These are phyloP conservation scores for Propsilocerus akamusi DNA, from an alignment of 1,140 invertebrate genomes.

Conservation along the genomic window DNA sequence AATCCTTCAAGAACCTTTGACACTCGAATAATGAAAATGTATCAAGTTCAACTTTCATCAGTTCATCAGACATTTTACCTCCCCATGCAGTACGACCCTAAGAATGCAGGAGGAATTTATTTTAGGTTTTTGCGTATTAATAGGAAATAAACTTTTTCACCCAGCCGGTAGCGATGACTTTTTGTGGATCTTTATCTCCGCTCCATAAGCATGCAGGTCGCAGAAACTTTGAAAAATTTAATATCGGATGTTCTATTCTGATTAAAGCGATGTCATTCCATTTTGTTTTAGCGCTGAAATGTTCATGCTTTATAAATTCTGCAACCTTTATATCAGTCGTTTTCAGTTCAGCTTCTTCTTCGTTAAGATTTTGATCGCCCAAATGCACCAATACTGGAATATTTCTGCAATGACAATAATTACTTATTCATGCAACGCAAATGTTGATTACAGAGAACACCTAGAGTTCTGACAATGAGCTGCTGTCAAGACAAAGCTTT, in stretches of 20 bases:
- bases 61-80: slow-evolving; percentile 30
- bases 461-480: slow-evolving; percentile 27
- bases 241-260: slow-evolving; percentile 21
- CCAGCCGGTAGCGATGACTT: slow-evolving; percentile 30
- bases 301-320: slow-evolving; percentile 24
- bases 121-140: too few relatives aligned
- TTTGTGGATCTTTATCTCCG: slow-evolving; percentile 13
- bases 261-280: slow-evolving; percentile 44
- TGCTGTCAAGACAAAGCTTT: slow-evolving; percentile 33
- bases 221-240: slow-evolving; percentile 23
- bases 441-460: too few relatives aligned
- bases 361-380: slow-evolving; percentile 7
- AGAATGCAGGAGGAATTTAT: slow-evolving; percentile 8
- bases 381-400: neutral
- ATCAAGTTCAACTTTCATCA: slow-evolving; percentile 46
- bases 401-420: too few relatives aligned
- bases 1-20: too few relatives aligned
- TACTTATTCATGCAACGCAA: too few relatives aligned
- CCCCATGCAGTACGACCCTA: neutral
- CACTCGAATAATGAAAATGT: slow-evolving; percentile 31
- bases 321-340: slow-evolving; percentile 10
- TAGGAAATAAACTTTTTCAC: too few relatives aligned
- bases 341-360: slow-evolving; percentile 10
- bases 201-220: slow-evolving; percentile 39
- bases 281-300: slow-evolving; percentile 27